Evolutionary conservation across 2,888 invertebrate species (phyloP).

Genomic region (Scaptomyza flava): DNA sequence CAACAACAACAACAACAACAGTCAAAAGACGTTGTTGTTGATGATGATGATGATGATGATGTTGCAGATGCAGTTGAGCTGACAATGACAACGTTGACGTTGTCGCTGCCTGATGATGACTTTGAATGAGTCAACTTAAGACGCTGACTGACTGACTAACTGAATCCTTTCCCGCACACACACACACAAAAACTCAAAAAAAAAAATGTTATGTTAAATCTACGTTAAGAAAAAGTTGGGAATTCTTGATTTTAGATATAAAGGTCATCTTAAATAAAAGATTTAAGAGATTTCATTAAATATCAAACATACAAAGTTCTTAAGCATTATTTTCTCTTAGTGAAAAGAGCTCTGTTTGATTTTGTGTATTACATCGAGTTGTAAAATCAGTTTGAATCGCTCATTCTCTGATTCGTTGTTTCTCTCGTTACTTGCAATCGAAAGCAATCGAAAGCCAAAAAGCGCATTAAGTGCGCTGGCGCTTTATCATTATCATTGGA

Average conservation of each 20-base stretch:
- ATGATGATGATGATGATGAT: conserved; percentile 30
- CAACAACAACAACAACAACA: conserved; percentile 27
- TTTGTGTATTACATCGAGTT: conserved; percentile 39
- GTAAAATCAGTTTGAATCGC: conserved; percentile 32
- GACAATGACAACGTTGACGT: conserved; percentile 63
- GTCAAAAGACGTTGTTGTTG: neutral
- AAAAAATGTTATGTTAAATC: too few species aligned
- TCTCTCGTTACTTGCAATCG: neutral
- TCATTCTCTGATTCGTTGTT: neutral
- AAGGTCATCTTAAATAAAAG: too few species aligned
- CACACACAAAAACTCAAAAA: neutral
- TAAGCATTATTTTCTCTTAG: neutral
- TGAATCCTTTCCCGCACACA: neutral
- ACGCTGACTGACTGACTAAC: neutral
- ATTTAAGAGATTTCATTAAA: too few species aligned
- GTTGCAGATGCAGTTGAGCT: conserved; percentile 25
- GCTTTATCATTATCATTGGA: conserved; percentile 37
- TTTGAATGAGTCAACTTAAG: conserved; percentile 67
- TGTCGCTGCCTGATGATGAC: conserved; percentile 59
- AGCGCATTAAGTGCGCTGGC: conserved; percentile 20
- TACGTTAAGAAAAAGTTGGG: too few species aligned
- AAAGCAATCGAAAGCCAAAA: neutral
- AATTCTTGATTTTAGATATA: too few species aligned
- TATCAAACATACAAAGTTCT: too few species aligned
- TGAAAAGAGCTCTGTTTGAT: conserved; percentile 4